These are phyloP conservation scores for Scatophagus argus DNA, from an alignment of 2,113 vertebrate genomes.

Conservation along the genomic window DNA sequence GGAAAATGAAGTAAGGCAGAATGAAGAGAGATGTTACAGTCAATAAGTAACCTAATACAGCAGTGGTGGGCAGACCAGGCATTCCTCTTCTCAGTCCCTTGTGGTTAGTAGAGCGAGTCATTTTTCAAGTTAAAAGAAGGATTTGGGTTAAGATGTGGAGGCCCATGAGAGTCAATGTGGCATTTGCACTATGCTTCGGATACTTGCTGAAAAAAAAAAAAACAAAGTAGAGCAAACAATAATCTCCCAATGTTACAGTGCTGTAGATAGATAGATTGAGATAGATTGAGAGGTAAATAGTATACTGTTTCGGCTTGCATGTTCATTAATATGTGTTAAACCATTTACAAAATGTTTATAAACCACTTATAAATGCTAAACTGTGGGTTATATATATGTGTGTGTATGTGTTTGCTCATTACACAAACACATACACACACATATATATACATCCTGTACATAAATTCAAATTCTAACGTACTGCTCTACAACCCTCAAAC, in stretches of 20 bases:
- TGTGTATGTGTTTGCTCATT: too few relatives aligned
- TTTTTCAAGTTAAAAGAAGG: slow-evolving; percentile 80
- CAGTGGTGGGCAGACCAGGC: slow-evolving; percentile 65
- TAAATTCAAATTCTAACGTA: neutral
- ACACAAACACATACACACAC: too few relatives aligned
- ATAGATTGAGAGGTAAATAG: neutral
- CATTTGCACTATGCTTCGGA: slow-evolving; percentile 71
- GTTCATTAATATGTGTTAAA: neutral
- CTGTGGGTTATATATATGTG: neutral
- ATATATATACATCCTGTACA: too few relatives aligned
- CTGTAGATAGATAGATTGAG: neutral
- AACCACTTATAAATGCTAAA: neutral
- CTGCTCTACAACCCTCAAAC: neutral
- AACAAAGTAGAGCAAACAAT: slow-evolving; percentile 27
- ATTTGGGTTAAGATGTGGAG: slow-evolving; percentile 77
- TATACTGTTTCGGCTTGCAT: neutral
- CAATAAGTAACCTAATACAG: slow-evolving; percentile 85
- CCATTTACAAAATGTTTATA: neutral
- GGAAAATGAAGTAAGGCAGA: slow-evolving; percentile 64
- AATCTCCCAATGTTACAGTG: slow-evolving; percentile 12
- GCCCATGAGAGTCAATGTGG: slow-evolving; percentile 79
- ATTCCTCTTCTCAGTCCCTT: slow-evolving; percentile 81
- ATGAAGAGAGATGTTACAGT: slow-evolving; percentile 81
- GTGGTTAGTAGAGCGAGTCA: slow-evolving; percentile 78
- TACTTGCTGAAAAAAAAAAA: slow-evolving; percentile 40